These are phyloP conservation scores for Tetraneura akinire DNA, from an alignment of 1,140 invertebrate genomes.

Conservation along the genomic window DNA sequence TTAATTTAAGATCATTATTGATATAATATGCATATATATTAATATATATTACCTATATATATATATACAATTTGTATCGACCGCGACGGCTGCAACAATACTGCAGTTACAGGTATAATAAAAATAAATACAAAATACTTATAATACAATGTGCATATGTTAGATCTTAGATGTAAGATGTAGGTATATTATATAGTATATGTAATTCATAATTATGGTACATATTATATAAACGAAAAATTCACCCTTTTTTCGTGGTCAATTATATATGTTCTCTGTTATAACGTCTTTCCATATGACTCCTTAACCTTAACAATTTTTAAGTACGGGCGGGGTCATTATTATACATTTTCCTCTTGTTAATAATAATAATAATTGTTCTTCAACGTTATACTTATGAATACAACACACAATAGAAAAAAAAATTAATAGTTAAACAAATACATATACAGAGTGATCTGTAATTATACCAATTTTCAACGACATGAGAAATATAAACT, in stretches of 20 bases:
- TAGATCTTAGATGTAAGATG: too few relatives aligned
- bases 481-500: not conserved
- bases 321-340: not conserved
- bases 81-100: too few relatives aligned
- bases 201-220: too few relatives aligned
- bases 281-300: too few relatives aligned
- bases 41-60: too few relatives aligned
- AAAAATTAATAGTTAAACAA: not conserved
- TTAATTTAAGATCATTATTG: too few relatives aligned
- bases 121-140: too few relatives aligned
- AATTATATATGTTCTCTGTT: not conserved
- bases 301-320: not conserved
- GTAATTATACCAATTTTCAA: not conserved
- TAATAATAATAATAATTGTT: not conserved
- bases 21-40: too few relatives aligned
- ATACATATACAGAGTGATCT: constrained; percentile 1
- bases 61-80: too few relatives aligned
- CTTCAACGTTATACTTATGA: not conserved
- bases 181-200: too few relatives aligned
- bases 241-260: not conserved
- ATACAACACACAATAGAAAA: not conserved
- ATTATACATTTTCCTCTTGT: not conserved
- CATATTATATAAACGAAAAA: constrained; percentile 3
- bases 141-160: too few relatives aligned
- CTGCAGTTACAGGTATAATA: too few relatives aligned